Evolutionary conservation across 2,113 vertebrate species (phyloP), one percentile per base, ranked within the genome.

Genomic region (Xenopus laevis): DNA sequence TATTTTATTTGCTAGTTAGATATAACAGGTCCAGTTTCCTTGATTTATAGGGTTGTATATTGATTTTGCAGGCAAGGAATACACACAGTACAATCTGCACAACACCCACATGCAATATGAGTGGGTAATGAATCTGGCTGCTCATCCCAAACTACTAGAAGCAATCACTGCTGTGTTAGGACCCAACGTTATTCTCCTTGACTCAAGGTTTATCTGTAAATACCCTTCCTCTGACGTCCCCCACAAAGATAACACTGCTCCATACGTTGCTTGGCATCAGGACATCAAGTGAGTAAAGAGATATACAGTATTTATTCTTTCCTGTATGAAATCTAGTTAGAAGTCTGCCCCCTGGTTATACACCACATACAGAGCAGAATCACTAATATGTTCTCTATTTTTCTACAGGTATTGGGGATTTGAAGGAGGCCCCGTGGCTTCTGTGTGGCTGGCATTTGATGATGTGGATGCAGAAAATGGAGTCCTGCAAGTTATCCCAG

Each of bases 191-290:
- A 83, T 93, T 58, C 83, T 93, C 23, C 83, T 93, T 30, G 91
- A 93, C 79, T 92, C 92, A 8, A 86, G 88, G 46, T 93, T 93
- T 79, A 93, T 93, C 81, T 93, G 90, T 76, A 93, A 92, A 85
- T 93, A 92, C 75, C 89, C 92, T 75, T 40, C 72, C 58, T 52
- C 71, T 23, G 50, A 59, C 5, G 72, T 79, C 46, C 80, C 77
- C 23, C 79, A 21, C 16, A 71, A 76, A 69, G 47, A 81, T 1
- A 15, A 64, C 13, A 72, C 1, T 13, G 79, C 89, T 11, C 90
- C 89, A 1, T 93, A 87, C 20, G 90, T 93, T 55, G 91, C 91
- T 71, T 92, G 90, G 91, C 91, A 92, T 76, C 92, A 93, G 81
- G 91, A 93, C 40, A 91, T 92, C 84, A 92, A 86, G 89, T 91